Percentiles rank a stretch among this genome's conserved stretches.
Conservation (phyloP, 2,797 vertebrate species). For the Hipposideros larvatus region DNA sequence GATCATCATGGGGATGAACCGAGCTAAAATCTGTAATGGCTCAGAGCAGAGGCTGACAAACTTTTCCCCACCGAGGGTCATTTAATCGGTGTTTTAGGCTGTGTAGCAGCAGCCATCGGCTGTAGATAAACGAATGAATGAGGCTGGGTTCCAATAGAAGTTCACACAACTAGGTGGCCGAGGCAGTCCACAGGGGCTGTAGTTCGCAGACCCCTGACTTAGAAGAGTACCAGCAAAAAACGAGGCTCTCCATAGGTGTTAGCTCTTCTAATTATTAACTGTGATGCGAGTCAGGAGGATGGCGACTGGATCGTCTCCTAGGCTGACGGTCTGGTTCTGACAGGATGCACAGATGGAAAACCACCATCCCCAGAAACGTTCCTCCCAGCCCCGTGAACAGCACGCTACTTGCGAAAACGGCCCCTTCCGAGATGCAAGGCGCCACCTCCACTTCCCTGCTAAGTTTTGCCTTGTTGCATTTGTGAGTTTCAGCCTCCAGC, state of each 20-base stretch:
- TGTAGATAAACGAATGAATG: background rate
- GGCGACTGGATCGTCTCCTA: background rate
- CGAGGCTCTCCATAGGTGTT: background rate
- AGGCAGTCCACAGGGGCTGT: background rate
- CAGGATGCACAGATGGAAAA: constrained; percentile 55
- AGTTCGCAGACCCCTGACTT: background rate
- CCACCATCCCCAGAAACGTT: background rate
- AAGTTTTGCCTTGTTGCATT: constrained; percentile 7
- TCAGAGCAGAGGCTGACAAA: background rate
- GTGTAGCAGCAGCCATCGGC: background rate
- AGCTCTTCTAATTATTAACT: constrained; percentile 9
- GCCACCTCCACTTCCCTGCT: background rate
- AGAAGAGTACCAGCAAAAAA: background rate
- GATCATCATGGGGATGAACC: background rate
- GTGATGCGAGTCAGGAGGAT: background rate
- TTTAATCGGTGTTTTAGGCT: background rate
- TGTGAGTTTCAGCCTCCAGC: constrained; percentile 44
- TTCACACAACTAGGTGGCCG: background rate
- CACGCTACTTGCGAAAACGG: constrained; percentile 7
- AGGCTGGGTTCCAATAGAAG: background rate
- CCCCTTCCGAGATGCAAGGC: constrained; percentile 12
- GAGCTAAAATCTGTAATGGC: background rate
- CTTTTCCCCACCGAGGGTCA: background rate
- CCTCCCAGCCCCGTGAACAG: constrained; percentile 16
- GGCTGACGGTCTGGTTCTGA: constrained; percentile 37